Conservation (phyloP, 2,888 invertebrate genomes). For the Danaus chrysippus region DNA sequence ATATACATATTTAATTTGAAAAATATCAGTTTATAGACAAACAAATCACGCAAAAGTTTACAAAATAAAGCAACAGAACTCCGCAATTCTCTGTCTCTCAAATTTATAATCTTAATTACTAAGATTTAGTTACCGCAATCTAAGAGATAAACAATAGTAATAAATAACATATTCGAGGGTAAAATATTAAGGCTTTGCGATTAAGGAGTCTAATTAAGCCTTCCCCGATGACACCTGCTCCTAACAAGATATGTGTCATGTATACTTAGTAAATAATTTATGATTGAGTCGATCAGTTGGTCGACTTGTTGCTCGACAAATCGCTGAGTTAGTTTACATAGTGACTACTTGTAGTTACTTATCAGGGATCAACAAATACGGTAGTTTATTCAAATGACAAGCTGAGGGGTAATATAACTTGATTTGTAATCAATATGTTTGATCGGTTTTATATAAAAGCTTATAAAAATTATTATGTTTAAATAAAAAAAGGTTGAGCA, state of each 20-base stretch:
- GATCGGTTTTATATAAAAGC: no score
- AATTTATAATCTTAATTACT: neutral
- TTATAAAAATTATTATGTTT: no score
- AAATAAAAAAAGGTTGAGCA: no score
- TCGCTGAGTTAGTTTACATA: neutral
- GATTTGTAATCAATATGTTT: no score
- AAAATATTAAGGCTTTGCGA: slow-evolving; percentile 30
- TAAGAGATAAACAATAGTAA: slow-evolving; percentile 1
- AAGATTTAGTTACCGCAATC: slow-evolving; percentile 1
- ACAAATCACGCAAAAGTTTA: no score
- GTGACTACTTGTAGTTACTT: neutral
- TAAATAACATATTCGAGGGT: slow-evolving; percentile 5
- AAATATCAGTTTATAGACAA: no score
- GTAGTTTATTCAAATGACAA: neutral
- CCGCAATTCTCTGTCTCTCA: neutral
- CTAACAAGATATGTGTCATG: slow-evolving; percentile 31
- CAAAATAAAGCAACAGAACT: no score
- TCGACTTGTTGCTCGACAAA: neutral
- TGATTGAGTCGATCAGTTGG: slow-evolving; percentile 15
- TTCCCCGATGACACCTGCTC: slow-evolving; percentile 35
- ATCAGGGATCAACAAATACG: neutral
- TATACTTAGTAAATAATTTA: slow-evolving; percentile 24
- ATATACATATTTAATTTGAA: no score
- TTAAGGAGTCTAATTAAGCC: slow-evolving; percentile 34
- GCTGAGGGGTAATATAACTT: no score